Base-by-base conservation (phyloP, 2,113 vertebrate species). In the Dermatemys mawii region DNA sequence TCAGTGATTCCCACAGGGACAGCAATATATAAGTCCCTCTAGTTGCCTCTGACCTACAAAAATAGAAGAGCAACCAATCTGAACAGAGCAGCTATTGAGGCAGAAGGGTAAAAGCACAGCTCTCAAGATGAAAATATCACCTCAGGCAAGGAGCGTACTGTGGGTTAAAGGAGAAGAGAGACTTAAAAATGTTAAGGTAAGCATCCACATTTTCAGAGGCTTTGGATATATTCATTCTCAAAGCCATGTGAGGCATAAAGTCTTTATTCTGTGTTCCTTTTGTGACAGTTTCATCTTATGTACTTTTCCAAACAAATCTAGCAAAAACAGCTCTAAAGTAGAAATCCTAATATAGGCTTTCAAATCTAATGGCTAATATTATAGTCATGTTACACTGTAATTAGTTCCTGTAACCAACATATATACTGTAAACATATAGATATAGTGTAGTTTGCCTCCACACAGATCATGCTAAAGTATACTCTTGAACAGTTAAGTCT, bases 11-110 rank as follows among this genome's bases (percentile, higher is more conserved):
- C 89, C 73, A 78, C 50, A 94, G 78, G 92, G 92, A 93, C 41
- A 83, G 86, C 86, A 22, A 92, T 93, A 86, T 93, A 76, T 60
- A 38, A 83, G 85, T 93, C 96, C 60, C 90, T 91, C 88, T 73
- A 81, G 29, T 57, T 50, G 78, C 90, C 83, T 27, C 49, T 96
- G 91, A 95, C 88, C 82, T 46, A 92, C 75, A 91, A 95, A 90
- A 95, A 76, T 81, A 89, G 93, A 95, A 82, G 32, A 91, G 26
- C 38, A 88, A 88, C 79, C 44, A 88, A 46, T 78, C 73, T 26
- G 89, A 93, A 93, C 27, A 94, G 90, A 92, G 21, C 2, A 79
- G 50, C 38, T 29, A 88, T 51, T 93, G 81, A 92, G 46, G 79
- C 27, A 9, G 83, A 55, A 87, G 55, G 80, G 90, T 86, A 70